Percentiles rank a stretch among this genome's conserved stretches.
Evolutionary conservation across 30 jellyfish, hydroid and myxozoan species (phyloP).

Genomic region (Mastigias papua): DNA sequence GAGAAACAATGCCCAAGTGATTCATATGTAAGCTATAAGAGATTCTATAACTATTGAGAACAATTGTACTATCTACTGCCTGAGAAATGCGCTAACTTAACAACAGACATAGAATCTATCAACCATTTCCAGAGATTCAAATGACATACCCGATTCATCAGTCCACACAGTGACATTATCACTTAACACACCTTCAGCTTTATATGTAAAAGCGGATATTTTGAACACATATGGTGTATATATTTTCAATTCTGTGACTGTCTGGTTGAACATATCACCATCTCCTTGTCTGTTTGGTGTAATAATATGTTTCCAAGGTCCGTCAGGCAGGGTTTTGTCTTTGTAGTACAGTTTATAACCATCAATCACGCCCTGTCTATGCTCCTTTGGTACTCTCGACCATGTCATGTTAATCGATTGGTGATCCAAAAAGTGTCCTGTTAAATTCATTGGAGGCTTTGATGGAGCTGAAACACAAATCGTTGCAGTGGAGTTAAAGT

Average conservation of each 20-base stretch:
- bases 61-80: too few relatives aligned
- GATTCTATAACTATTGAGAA: too few relatives aligned
- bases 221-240: slow-evolving; percentile 53
- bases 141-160: slow-evolving; percentile 50
- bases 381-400: slow-evolving; percentile 39
- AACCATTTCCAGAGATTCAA: not conserved
- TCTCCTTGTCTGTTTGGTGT: slow-evolving; percentile 32
- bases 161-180: slow-evolving; percentile 69
- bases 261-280: slow-evolving; percentile 31
- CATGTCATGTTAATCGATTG: slow-evolving; percentile 32
- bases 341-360: slow-evolving; percentile 60
- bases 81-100: too few relatives aligned
- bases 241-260: slow-evolving; percentile 40
- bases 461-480: slow-evolving; percentile 39
- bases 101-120: too few relatives aligned
- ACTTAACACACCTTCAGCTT: slow-evolving; percentile 49
- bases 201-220: slow-evolving; percentile 46
- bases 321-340: slow-evolving; percentile 31
- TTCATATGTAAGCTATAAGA: too few relatives aligned
- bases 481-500: not conserved
- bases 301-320: slow-evolving; percentile 16
- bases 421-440: slow-evolving; percentile 67
- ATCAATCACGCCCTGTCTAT: slow-evolving; percentile 44
- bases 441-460: slow-evolving; percentile 44
- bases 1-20: too few relatives aligned